Conservation (phyloP, 2,888 invertebrate genomes). For the Digitonthophagus gazella region DNA sequence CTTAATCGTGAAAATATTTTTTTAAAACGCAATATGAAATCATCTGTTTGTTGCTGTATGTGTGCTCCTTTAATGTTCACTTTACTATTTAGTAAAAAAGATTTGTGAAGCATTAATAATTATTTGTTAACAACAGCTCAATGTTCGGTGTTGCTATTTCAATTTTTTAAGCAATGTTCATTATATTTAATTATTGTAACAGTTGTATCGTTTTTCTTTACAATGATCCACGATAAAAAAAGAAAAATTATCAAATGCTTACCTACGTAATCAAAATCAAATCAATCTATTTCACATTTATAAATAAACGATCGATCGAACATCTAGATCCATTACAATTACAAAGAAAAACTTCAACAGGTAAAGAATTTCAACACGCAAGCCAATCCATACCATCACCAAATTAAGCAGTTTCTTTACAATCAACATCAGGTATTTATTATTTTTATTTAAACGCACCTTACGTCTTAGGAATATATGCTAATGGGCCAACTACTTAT, state of each 20-base stretch:
- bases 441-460: constrained; percentile 7
- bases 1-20: too few relatives aligned
- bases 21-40: neutral
- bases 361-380: constrained; percentile 13
- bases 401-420: constrained; percentile 14
- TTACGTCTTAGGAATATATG: neutral
- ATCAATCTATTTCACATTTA: too few relatives aligned
- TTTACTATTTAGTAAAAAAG: too few relatives aligned
- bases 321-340: neutral
- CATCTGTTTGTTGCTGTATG: neutral
- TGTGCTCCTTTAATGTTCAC: too few relatives aligned
- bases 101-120: neutral
- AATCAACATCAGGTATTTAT: constrained; percentile 16
- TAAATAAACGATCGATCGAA: too few relatives aligned
- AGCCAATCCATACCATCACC: constrained; percentile 13
- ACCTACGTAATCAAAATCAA: too few relatives aligned
- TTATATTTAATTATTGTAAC: too few relatives aligned
- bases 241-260: too few relatives aligned
- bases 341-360: constrained; percentile 13
- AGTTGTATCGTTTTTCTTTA: too few relatives aligned
- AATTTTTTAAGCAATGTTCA: too few relatives aligned
- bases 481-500: neutral
- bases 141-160: too few relatives aligned
- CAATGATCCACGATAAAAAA: too few relatives aligned
- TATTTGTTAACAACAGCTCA: neutral